phyloP scores from a whole-genome alignment of 1,140 invertebrate species.

The Leucophenga varia region DNA sequence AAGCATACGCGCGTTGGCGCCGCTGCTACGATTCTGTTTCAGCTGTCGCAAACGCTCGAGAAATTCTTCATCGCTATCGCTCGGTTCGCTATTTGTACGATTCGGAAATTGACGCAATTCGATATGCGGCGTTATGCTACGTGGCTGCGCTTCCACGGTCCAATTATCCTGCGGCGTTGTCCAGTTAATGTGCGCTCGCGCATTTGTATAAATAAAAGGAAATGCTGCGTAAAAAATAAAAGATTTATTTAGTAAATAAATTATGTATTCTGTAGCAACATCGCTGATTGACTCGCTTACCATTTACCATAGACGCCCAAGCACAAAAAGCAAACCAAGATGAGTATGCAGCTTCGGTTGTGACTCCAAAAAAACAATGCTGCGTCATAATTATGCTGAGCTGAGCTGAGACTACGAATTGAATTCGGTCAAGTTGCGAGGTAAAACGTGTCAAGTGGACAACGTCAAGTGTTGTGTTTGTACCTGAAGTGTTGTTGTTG shows the following conservation, averaged over 20 bases:
- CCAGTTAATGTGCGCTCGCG: slow-evolving; percentile 60
- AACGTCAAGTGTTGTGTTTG: too few relatives aligned
- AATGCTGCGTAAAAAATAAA: slow-evolving; percentile 23
- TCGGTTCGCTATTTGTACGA: slow-evolving; percentile 58
- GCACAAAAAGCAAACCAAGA: slow-evolving; percentile 19
- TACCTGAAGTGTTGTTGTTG: too few relatives aligned
- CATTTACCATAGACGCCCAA: slow-evolving; percentile 20
- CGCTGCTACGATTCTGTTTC: slow-evolving; percentile 57
- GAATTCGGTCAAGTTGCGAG: too few relatives aligned
- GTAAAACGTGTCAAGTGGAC: too few relatives aligned
- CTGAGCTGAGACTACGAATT: not conserved
- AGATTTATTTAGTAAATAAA: not conserved
- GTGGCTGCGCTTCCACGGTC: slow-evolving; percentile 58
- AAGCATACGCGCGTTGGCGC: slow-evolving; percentile 60
- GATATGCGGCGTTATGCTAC: slow-evolving; percentile 60
- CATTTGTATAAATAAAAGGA: slow-evolving; percentile 40
- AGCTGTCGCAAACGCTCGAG: slow-evolving; percentile 58
- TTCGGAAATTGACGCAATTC: slow-evolving; percentile 53
- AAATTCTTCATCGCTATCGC: slow-evolving; percentile 58
- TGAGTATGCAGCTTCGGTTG: slow-evolving; percentile 35
- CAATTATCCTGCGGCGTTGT: slow-evolving; percentile 60
- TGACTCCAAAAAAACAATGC: not conserved
- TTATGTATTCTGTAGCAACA: not conserved
- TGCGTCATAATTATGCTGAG: slow-evolving; percentile 21
- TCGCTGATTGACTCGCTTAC: slow-evolving; percentile 25